phyloP scores from a whole-genome alignment of 2,888 invertebrate species.

The Oasisia sp. region DNA sequence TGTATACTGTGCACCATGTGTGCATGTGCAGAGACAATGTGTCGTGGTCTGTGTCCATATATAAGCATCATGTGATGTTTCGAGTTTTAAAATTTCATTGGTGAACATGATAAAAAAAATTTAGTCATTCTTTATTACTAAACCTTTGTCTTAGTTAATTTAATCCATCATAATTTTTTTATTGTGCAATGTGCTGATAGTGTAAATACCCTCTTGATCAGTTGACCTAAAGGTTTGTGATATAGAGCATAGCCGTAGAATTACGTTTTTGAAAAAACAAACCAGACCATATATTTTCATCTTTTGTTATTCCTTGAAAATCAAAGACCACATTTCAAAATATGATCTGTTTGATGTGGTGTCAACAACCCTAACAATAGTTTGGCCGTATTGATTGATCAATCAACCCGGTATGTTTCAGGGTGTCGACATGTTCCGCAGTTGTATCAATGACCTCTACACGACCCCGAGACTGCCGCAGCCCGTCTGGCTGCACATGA shows the following conservation, averaged over 20 bases:
- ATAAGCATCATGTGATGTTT: neutral
- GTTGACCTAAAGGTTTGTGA: too few species aligned
- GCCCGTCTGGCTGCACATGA: constrained; percentile 76
- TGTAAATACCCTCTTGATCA: too few species aligned
- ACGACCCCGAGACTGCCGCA: constrained; percentile 75
- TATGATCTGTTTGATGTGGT: neutral
- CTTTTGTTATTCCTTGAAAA: too few species aligned
- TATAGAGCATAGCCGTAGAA: too few species aligned
- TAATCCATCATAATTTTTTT: too few species aligned
- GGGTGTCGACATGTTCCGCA: constrained; percentile 63
- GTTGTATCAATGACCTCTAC: constrained; percentile 76
- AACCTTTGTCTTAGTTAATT: too few species aligned
- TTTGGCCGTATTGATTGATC: neutral
- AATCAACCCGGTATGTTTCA: constrained; percentile 41
- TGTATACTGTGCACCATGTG: neutral
- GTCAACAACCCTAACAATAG: neutral
- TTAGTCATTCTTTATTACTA: too few species aligned
- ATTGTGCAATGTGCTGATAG: too few species aligned
- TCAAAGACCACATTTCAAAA: constrained; percentile 3
- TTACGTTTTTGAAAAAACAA: too few species aligned
- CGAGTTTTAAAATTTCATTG: neutral
- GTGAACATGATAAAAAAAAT: too few species aligned
- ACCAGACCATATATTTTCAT: too few species aligned
- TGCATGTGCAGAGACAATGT: neutral
- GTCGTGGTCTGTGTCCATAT: neutral